phyloP scores from a whole-genome alignment of 2,797 vertebrate species.

The Aldrovandia affinis region DNA sequence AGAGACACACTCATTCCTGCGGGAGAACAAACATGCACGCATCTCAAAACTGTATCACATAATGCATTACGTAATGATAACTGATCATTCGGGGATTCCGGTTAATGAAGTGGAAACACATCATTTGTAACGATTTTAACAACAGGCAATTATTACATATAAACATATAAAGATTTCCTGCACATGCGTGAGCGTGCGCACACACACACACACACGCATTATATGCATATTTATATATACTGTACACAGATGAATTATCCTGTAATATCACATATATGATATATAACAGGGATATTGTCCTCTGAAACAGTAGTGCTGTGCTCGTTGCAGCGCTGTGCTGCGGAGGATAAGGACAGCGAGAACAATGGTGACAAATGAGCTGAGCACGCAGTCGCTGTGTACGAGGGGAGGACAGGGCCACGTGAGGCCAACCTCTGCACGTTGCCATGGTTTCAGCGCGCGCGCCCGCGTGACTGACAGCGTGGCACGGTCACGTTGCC shows the following conservation, averaged over 20 bases:
- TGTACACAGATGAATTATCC: no score
- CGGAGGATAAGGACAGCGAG: background rate
- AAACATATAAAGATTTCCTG: background rate
- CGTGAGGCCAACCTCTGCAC: slow-evolving; percentile 24
- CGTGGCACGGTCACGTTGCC: slow-evolving; percentile 40
- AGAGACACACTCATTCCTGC: background rate
- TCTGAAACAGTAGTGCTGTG: background rate
- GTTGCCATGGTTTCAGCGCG: slow-evolving; percentile 33
- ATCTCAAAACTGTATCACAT: slow-evolving; percentile 4
- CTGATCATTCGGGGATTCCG: background rate
- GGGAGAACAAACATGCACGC: background rate
- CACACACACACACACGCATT: background rate
- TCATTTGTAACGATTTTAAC: background rate
- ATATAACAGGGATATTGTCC: background rate
- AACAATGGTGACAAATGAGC: background rate
- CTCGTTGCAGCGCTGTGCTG: background rate
- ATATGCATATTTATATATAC: background rate
- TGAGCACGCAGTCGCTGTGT: background rate
- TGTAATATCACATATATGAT: no score
- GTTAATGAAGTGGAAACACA: background rate
- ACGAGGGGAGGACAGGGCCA: background rate
- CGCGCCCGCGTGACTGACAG: slow-evolving; percentile 26
- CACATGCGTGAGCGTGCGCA: background rate
- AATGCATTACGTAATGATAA: background rate
- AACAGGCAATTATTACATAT: background rate